Evolutionary conservation across 2,797 vertebrate species (phyloP).

Genomic region (Cossypha dichroa): DNA sequence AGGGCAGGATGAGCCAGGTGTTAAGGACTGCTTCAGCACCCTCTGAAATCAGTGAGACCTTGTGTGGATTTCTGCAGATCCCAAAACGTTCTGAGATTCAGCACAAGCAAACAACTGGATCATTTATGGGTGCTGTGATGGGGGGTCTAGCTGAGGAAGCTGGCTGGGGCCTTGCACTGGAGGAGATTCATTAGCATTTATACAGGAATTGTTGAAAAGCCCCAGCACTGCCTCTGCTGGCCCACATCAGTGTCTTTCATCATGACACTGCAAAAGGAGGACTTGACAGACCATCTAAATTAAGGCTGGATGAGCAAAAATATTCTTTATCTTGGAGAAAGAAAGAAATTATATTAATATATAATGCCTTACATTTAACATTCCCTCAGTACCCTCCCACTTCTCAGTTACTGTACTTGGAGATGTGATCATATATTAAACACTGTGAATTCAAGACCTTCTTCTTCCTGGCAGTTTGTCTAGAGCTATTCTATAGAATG

Average conservation of each 20-base stretch:
- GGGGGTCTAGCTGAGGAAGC: neutral
- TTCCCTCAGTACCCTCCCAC: constrained; percentile 42
- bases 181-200: neutral
- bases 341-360: constrained; percentile 55
- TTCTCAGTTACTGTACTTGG: neutral
- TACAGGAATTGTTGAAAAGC: neutral
- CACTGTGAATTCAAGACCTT: neutral
- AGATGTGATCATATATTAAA: constrained; percentile 26
- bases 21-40: neutral
- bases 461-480: neutral
- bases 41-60: neutral
- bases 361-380: constrained; percentile 25
- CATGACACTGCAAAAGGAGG: neutral
- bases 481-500: neutral
- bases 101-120: neutral
- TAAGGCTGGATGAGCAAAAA: neutral
- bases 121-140: neutral
- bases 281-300: constrained; percentile 17
- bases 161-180: neutral
- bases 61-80: neutral
- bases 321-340: constrained; percentile 32
- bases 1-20: neutral
- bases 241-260: neutral
- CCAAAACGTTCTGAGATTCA: neutral
- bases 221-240: neutral